phyloP scores from a whole-genome alignment of 2,797 vertebrate genomes.

The Manis crassicaudata region DNA sequence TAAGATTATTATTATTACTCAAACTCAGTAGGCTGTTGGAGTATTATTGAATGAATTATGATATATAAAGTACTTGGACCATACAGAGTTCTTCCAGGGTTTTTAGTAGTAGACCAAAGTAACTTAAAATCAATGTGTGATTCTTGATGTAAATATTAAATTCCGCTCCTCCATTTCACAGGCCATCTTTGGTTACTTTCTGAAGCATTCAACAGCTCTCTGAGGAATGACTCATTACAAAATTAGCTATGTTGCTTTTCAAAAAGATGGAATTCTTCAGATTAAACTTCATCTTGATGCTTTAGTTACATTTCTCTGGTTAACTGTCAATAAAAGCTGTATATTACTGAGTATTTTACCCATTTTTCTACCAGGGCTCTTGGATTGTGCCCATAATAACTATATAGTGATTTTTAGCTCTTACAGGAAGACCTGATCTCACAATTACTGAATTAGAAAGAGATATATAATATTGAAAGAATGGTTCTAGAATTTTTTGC shows the following conservation, averaged over 20 bases:
- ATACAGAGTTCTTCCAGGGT: neutral
- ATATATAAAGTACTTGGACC: neutral
- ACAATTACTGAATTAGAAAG: neutral
- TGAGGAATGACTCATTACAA: neutral
- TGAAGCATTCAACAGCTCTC: neutral
- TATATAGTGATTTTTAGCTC: neutral
- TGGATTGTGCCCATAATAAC: neutral
- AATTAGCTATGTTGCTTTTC: neutral
- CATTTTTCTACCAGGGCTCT: neutral
- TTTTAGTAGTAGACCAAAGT: constrained; percentile 30
- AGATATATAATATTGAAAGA: neutral
- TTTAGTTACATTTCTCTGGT: neutral
- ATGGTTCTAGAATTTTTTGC: neutral
- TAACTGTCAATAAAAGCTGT: neutral
- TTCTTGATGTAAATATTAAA: neutral
- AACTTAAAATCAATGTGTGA: neutral
- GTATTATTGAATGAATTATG: constrained; percentile 6
- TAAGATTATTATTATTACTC: neutral
- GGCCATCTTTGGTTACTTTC: constrained; percentile 5
- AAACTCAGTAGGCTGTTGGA: neutral
- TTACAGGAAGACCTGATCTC: neutral
- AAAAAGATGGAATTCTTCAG: neutral
- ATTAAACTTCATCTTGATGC: neutral
- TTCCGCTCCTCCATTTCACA: neutral
- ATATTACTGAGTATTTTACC: neutral